A percentile compares a stretch with the other conserved stretches of the same genome.
phyloP scores from a whole-genome alignment of 2,797 vertebrate species.

The Smutsia gigantea region DNA sequence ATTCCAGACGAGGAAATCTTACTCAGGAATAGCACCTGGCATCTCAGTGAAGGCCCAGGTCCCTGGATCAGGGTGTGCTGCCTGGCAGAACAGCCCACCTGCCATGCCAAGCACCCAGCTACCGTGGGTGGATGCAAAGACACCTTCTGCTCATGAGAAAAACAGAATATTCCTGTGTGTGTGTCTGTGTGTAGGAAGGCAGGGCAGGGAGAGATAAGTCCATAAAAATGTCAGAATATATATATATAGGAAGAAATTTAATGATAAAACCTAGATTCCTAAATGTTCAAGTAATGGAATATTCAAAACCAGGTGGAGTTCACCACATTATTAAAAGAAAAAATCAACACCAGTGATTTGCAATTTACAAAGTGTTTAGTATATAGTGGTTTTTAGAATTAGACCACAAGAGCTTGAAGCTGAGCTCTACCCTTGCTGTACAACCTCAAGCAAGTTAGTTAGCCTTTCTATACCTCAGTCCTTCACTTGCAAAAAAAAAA shows the following conservation, averaged over 20 bases:
- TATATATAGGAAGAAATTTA: neutral
- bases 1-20: conserved; percentile 41
- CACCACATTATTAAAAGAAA: neutral
- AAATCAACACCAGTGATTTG: neutral
- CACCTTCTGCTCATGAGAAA: neutral
- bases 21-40: conserved; percentile 43
- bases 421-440: neutral
- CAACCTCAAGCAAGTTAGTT: neutral
- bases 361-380: neutral
- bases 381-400: neutral
- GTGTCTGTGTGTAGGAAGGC: neutral
- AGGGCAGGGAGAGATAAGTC: neutral
- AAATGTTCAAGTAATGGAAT: conserved; percentile 50
- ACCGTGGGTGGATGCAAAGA: neutral
- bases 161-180: neutral
- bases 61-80: neutral
- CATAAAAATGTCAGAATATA: neutral
- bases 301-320: neutral
- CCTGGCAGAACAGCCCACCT: neutral
- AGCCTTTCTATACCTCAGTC: neutral
- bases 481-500: neutral
- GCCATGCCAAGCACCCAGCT: neutral
- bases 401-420: neutral
- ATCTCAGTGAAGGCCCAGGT: neutral
- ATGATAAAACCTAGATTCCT: conserved; percentile 25